These are phyloP conservation scores for Ranitomeya imitator DNA, from an alignment of 2,113 vertebrate genomes.

Conservation along the genomic window DNA sequence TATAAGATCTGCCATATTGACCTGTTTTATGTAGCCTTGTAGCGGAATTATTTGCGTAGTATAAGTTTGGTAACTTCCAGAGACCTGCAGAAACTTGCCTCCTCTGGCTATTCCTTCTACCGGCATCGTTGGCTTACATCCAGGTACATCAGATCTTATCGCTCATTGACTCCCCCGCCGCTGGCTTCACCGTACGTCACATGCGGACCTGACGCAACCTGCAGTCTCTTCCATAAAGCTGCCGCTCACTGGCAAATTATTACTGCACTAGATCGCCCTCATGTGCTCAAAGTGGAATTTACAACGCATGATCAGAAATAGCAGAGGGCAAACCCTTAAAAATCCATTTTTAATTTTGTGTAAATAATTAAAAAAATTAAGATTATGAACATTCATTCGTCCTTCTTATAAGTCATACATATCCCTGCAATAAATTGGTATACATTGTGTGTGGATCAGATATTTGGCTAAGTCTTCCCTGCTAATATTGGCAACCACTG, in stretches of 20 bases:
- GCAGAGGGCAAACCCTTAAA: not conserved
- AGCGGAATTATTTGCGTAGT: not conserved
- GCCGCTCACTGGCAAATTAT: not conserved
- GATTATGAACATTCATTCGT: too few relatives aligned
- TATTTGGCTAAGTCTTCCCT: too few relatives aligned
- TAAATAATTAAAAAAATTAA: too few relatives aligned
- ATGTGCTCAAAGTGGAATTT: not conserved
- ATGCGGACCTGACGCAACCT: not conserved
- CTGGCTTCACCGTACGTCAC: not conserved
- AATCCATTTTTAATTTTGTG: not conserved
- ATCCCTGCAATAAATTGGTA: too few relatives aligned
- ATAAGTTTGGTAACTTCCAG: not conserved
- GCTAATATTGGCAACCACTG: too few relatives aligned
- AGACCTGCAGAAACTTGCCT: not conserved
- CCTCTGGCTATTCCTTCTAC: too few relatives aligned
- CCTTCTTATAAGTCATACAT: too few relatives aligned
- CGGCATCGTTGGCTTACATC: not conserved
- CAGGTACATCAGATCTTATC: not conserved
- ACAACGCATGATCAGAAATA: not conserved
- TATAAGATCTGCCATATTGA: not conserved
- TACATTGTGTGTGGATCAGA: too few relatives aligned
- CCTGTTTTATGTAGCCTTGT: not conserved
- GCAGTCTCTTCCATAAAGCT: not conserved
- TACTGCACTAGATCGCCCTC: constrained; percentile 23
- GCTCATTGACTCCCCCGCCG: not conserved